Percentiles rank a stretch among this genome's conserved stretches.
These are phyloP conservation scores for Ectemnius cavifrons DNA, from an alignment of 2,888 invertebrate genomes.

Conservation along the genomic window DNA sequence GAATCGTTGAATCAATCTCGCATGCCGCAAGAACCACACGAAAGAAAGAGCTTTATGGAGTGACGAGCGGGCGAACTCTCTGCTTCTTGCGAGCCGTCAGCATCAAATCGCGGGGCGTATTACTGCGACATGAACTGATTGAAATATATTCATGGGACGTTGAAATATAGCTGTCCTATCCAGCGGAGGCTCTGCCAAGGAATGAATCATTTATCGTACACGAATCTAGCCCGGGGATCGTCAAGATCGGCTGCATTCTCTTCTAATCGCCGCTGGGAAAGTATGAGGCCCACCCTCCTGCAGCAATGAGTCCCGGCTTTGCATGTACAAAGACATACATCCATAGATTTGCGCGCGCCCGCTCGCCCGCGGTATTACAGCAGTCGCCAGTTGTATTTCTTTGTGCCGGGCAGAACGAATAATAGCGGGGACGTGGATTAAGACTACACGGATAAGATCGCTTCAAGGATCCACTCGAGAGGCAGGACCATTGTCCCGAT, in stretches of 20 bases:
- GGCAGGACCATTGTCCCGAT: constrained; percentile 60
- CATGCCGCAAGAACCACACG: no score
- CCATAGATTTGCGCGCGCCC: constrained; percentile 22
- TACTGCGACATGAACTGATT: no score
- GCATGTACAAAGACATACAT: constrained; percentile 41
- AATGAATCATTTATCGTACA: constrained; percentile 35
- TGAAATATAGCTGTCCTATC: no score
- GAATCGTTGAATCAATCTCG: no score
- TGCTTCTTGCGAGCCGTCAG: no score
- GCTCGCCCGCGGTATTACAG: constrained; percentile 43
- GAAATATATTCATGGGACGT: no score
- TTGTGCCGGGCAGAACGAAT: constrained; percentile 60
- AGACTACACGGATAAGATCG: constrained; percentile 59
- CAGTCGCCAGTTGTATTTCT: constrained; percentile 57
- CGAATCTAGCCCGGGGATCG: constrained; percentile 31
- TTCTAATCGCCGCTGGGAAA: constrained; percentile 44
- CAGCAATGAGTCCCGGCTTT: constrained; percentile 15
- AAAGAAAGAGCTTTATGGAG: no score
- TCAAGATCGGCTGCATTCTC: constrained; percentile 26
- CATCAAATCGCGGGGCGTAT: no score
- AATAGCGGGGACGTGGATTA: constrained; percentile 59
- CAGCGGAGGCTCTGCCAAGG: not conserved
- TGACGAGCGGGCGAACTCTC: no score
- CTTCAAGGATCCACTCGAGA: constrained; percentile 51
- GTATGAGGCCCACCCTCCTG: constrained; percentile 14